Conservation (phyloP, 2,888 invertebrate genomes). For the Rhingia rostrata region DNA sequence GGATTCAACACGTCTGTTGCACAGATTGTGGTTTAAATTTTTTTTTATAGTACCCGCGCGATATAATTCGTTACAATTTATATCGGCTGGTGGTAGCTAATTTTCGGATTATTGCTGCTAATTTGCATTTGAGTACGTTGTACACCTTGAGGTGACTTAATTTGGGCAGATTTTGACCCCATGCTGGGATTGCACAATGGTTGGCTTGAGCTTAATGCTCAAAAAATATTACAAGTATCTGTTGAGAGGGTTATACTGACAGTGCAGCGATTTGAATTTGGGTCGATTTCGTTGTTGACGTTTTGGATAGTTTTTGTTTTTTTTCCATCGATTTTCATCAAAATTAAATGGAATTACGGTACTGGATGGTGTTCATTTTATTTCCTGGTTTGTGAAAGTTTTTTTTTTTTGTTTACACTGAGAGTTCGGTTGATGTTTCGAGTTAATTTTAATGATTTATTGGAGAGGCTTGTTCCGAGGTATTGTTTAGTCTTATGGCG, state of each 20-base stretch:
- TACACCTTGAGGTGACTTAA: slow-evolving; percentile 26
- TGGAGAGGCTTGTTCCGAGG: neutral
- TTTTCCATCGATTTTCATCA: slow-evolving; percentile 35
- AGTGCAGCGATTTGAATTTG: neutral
- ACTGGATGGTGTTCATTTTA: slow-evolving; percentile 4
- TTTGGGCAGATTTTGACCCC: slow-evolving; percentile 3
- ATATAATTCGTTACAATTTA: neutral
- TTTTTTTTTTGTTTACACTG: neutral
- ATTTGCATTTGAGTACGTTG: neutral
- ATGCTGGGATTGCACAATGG: neutral
- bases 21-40: slow-evolving; percentile 1
- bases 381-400: slow-evolving; percentile 35
- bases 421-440: neutral
- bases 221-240: neutral
- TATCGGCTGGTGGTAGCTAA: slow-evolving; percentile 2
- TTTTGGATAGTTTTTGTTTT: slow-evolving; percentile 12
- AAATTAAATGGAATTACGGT: slow-evolving; percentile 35
- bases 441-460: slow-evolving; percentile 5
- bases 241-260: neutral
- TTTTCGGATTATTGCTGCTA: slow-evolving; percentile 22
- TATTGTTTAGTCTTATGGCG: neutral
- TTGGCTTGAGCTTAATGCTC: neutral
- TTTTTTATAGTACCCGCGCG: neutral
- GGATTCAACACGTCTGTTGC: neutral
- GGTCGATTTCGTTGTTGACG: neutral